phyloP scores from a whole-genome alignment of 1,140 invertebrate genomes.

The Xylocopa sonorina region DNA sequence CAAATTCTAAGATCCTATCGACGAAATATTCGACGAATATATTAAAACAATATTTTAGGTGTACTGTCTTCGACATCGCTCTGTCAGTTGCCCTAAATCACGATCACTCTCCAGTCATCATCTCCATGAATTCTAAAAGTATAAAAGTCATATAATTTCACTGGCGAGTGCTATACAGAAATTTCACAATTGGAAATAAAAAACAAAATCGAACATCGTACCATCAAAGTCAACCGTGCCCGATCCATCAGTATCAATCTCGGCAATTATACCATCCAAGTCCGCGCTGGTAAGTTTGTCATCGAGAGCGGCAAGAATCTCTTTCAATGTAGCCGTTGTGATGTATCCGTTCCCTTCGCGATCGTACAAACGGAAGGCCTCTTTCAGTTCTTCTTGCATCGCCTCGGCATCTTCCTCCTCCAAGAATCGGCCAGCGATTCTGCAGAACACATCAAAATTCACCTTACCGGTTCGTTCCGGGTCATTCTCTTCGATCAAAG shows the following conservation, averaged over 20 bases:
- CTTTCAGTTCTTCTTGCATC: conserved; percentile 96
- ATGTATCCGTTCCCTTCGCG: conserved; percentile 96
- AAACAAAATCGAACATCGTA: conserved; percentile 71
- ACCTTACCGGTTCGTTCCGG: conserved; percentile 93
- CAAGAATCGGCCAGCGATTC: conserved; percentile 94
- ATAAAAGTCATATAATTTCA: neutral
- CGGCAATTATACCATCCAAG: conserved; percentile 94
- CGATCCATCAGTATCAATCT: conserved; percentile 96
- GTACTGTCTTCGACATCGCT: conserved; percentile 21
- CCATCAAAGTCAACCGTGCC: conserved; percentile 95
- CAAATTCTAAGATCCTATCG: conserved; percentile 13
- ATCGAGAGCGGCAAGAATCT: conserved; percentile 94
- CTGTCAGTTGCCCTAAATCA: neutral
- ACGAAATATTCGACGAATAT: neutral
- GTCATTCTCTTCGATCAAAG: conserved; percentile 92
- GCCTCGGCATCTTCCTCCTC: conserved; percentile 95
- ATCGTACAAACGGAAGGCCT: conserved; percentile 94
- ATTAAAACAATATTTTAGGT: neutral
- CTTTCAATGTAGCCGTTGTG: conserved; percentile 93
- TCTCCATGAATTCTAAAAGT: conserved; percentile 90
- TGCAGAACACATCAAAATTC: conserved; percentile 96
- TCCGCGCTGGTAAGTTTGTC: conserved; percentile 93
- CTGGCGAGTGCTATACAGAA: neutral
- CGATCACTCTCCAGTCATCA: conserved; percentile 91
- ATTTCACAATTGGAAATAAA: neutral